phyloP scores from a whole-genome alignment of 2,797 vertebrate genomes.

The Malacoctenus gilli region DNA sequence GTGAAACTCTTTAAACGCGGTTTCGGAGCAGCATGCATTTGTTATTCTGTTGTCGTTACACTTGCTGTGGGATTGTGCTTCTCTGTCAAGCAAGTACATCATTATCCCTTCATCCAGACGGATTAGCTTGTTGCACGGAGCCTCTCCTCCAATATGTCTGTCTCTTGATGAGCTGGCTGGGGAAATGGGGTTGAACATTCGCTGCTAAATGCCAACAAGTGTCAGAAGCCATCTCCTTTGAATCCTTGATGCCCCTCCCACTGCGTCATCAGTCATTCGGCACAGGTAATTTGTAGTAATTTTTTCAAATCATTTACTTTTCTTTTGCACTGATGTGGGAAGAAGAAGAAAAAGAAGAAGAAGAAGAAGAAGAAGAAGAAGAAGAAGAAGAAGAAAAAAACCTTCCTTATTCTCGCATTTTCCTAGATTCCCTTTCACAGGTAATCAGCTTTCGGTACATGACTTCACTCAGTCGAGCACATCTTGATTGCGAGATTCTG shows the following conservation, averaged over 20 bases:
- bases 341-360: too few species aligned
- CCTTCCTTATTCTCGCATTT: background rate
- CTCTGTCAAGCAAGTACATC: slow-evolving; percentile 63
- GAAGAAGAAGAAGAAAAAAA: background rate
- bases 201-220: slow-evolving; percentile 54
- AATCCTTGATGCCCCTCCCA: slow-evolving; percentile 32
- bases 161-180: slow-evolving; percentile 55
- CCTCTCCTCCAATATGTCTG: slow-evolving; percentile 48
- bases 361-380: too few species aligned
- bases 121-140: slow-evolving; percentile 64
- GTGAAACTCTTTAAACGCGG: slow-evolving; percentile 42
- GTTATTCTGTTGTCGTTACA: slow-evolving; percentile 59
- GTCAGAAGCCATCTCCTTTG: slow-evolving; percentile 32
- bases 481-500: slow-evolving; percentile 12
- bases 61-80: slow-evolving; percentile 62
- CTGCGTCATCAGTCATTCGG: slow-evolving; percentile 8
- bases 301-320: background rate
- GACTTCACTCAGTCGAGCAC: slow-evolving; percentile 15
- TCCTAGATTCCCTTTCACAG: background rate
- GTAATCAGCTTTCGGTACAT: background rate
- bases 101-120: slow-evolving; percentile 71
- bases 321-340: background rate
- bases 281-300: slow-evolving; percentile 4
- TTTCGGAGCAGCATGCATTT: slow-evolving; percentile 50
- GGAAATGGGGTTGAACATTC: slow-evolving; percentile 43